Conservation (phyloP, 2,888 invertebrate species). For the Pyralis farinalis region DNA sequence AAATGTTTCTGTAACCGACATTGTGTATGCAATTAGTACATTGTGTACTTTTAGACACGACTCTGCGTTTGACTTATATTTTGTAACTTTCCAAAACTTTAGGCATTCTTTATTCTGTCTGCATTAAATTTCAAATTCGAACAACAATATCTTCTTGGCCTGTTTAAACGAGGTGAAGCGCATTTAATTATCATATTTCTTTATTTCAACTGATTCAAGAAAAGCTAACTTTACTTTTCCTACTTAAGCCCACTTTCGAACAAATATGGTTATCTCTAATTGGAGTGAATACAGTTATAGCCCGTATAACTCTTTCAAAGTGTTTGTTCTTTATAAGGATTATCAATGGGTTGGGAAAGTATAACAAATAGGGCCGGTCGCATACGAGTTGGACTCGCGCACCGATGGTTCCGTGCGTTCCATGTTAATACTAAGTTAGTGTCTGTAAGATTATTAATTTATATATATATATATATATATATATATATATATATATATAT, state of each 20-base stretch:
- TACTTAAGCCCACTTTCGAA: background rate
- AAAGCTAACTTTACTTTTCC: slow-evolving; percentile 11
- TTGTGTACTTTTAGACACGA: slow-evolving; percentile 24
- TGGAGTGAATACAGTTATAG: background rate
- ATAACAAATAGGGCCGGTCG: too few relatives aligned
- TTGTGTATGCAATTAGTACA: slow-evolving; percentile 40
- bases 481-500: too few relatives aligned
- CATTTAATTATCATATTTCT: slow-evolving; percentile 14
- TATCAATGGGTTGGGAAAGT: background rate
- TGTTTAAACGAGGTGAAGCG: background rate
- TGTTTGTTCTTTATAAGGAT: background rate
- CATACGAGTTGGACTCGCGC: too few relatives aligned
- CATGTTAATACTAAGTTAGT: too few relatives aligned
- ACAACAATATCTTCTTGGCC: background rate
- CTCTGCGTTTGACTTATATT: slow-evolving; percentile 4
- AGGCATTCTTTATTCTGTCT: background rate
- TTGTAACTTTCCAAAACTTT: slow-evolving; percentile 12
- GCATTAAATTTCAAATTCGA: background rate
- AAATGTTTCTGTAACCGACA: slow-evolving; percentile 46
- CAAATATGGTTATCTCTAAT: slow-evolving; percentile 11
- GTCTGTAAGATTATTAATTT: too few relatives aligned
- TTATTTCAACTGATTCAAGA: slow-evolving; percentile 17
- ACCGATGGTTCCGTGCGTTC: too few relatives aligned
- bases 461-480: too few relatives aligned
- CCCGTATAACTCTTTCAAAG: slow-evolving; percentile 1